Evolutionary conservation across 2,888 invertebrate species (phyloP), one percentile per base, ranked within the genome.

Genomic region (Drosophila aldrichi): DNA sequence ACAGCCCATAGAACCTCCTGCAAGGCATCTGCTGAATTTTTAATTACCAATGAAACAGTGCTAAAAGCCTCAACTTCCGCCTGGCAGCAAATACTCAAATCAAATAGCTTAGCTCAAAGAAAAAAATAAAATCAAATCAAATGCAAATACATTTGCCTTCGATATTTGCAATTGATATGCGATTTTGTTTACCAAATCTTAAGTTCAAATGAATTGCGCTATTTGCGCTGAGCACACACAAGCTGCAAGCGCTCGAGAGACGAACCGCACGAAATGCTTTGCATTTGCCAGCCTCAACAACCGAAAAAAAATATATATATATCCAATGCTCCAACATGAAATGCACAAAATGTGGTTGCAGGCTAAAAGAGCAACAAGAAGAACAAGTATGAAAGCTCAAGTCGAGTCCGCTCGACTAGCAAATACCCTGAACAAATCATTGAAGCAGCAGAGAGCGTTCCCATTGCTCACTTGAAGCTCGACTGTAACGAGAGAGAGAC

Each of bases 171-270:
- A 55, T 36, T 44, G 36, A 70, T 63, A 58, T 54, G 55, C n/a
- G 29, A 34, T 52, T 70, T 63, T 63, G 46, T 64, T 61, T 77
- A 46, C 25, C 18, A 51, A 73, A 75, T 63, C 48, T 71, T 64
- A 46, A 67, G 76, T 46, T 58, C 57, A 76, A 76, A 77, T 77
- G 67, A 79, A 76, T 79, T 76, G 80, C 71, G 64, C 61, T 71
- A 76, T 76, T 75, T 79, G 63, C 57, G 60, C 55, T 44, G 51
- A 79, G 79, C 80, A 79, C 34, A 77, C 77, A 75, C 63, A 25
- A 74, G 32, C 61, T 59, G 61, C n/a, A n/a, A n/a, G n/a, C n/a
- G n/a, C n/a, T n/a, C n/a, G n/a, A n/a, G 60, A 77, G 70, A 66
- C 65, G 49, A 66, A 75, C 66, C 71, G 57, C 66, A 77, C 8